Base-by-base conservation (phyloP, 2,888 invertebrate genomes). In the Exocentrus adspersus region DNA sequence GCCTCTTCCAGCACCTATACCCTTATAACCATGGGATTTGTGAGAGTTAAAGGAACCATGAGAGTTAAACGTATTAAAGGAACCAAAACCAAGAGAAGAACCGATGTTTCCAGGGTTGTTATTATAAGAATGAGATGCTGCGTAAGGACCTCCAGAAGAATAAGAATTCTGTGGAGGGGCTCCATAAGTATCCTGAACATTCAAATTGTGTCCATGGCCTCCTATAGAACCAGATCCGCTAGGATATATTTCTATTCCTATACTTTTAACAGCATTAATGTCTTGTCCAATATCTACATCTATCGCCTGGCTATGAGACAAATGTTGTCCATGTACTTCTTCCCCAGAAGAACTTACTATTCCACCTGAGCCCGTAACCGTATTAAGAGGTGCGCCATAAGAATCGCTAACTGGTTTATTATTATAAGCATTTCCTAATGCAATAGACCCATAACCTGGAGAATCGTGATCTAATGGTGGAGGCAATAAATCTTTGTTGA, bases 381-480 rank as follows among this genome's bases (percentile, higher is more conserved):
- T 75, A 72, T 82, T 82, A 50, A 83, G 69, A 20, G 87, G 87
- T n/a, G 83, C 84, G 7, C 85, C 85, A 70, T 87, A 87, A 1
- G 86, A 86, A 71, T 86, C 85, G 64, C 84, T 85, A 2, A 81
- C 65, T 24, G 70, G 60, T n/a, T 64, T 60, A 30, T 62, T 60
- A 37, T 64, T 68, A 54, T 71, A 68, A 5, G 69, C 68, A 43
- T 67, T 68, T 41, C 62, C 66, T 20, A 70, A 51, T 41, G 65
- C 68, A 12, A 64, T 48, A 57, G 63, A 62, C 50, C 64, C 66
- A 57, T 73, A 69, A 10, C 60, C 60, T 21, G 66, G 61, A 16
- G 65, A 46, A 42, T 65, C 64, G 58, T 72, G 69, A 37, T 65
- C 62, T 24, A 69, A 67, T n/a, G 78, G 78, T 42, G 80, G 81